Conservation (phyloP, 92 coral and sea anemone genomes). For the Epizoanthus fatuus region DNA sequence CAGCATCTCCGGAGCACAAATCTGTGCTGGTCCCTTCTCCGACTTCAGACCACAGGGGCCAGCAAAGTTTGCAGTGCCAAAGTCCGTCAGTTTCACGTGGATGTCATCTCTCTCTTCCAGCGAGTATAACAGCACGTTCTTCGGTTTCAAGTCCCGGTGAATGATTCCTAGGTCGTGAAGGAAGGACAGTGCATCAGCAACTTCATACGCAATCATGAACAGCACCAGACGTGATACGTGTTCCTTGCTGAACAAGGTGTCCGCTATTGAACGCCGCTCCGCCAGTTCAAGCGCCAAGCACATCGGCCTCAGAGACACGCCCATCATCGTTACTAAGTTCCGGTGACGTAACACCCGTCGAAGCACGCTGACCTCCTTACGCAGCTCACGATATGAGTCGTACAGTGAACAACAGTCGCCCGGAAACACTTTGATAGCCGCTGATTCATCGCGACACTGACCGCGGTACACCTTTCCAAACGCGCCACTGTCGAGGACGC, state of each 20-base stretch:
- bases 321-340: constrained; percentile 69
- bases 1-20: constrained; percentile 82
- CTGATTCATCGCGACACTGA: constrained; percentile 33
- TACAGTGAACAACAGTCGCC: neutral
- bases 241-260: constrained; percentile 52
- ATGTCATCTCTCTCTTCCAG: constrained; percentile 58
- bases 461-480: constrained; percentile 74
- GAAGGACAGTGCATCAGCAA: constrained; percentile 69
- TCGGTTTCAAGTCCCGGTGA: constrained; percentile 81
- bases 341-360: constrained; percentile 73
- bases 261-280: constrained; percentile 55
- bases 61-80: constrained; percentile 80
- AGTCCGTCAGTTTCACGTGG: constrained; percentile 79
- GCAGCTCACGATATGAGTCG: constrained; percentile 76
- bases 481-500: constrained; percentile 45
- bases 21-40: constrained; percentile 61
- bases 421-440: constrained; percentile 48
- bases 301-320: constrained; percentile 68
- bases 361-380: constrained; percentile 77
- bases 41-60: constrained; percentile 68
- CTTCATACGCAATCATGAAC: constrained; percentile 65
- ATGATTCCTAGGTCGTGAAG: constrained; percentile 67
- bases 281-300: constrained; percentile 79
- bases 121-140: constrained; percentile 73
- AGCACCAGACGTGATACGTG: constrained; percentile 63